phyloP scores from a whole-genome alignment of 2,888 invertebrate species.

The Drosophila mercatorum region DNA sequence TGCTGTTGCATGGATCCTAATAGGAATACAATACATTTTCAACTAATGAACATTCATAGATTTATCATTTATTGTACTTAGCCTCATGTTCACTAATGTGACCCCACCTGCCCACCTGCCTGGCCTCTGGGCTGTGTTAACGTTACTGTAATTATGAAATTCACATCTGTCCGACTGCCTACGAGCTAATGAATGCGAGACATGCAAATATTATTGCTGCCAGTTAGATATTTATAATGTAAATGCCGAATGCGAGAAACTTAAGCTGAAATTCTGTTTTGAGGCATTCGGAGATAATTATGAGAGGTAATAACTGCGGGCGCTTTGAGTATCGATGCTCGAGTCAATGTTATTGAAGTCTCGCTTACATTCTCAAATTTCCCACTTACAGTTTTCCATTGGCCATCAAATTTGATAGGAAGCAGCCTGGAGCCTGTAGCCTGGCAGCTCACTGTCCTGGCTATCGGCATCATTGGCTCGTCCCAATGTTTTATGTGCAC shows the following conservation, averaged over 20 bases:
- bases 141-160: slow-evolving; percentile 58
- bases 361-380: slow-evolving; percentile 9
- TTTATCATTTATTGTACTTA: slow-evolving; percentile 53
- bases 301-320: slow-evolving; percentile 23
- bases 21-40: slow-evolving; percentile 28
- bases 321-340: slow-evolving; percentile 13
- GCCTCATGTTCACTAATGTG: neutral
- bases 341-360: slow-evolving; percentile 6
- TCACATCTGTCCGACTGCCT: slow-evolving; percentile 40
- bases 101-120: neutral
- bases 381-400: neutral
- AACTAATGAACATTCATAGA: slow-evolving; percentile 59
- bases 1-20: slow-evolving; percentile 26
- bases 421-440: neutral
- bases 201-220: slow-evolving; percentile 42
- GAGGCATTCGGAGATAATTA: slow-evolving; percentile 31
- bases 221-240: slow-evolving; percentile 10
- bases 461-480: too few species aligned
- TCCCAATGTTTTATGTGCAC: slow-evolving; percentile 43
- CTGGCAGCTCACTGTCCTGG: too few species aligned
- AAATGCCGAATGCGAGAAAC: slow-evolving; percentile 20
- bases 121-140: slow-evolving; percentile 19
- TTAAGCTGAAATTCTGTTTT: slow-evolving; percentile 6
- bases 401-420: slow-evolving; percentile 46
- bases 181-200: slow-evolving; percentile 38